Base-by-base conservation (phyloP, 2,113 vertebrate genomes). In the Grus americana region DNA sequence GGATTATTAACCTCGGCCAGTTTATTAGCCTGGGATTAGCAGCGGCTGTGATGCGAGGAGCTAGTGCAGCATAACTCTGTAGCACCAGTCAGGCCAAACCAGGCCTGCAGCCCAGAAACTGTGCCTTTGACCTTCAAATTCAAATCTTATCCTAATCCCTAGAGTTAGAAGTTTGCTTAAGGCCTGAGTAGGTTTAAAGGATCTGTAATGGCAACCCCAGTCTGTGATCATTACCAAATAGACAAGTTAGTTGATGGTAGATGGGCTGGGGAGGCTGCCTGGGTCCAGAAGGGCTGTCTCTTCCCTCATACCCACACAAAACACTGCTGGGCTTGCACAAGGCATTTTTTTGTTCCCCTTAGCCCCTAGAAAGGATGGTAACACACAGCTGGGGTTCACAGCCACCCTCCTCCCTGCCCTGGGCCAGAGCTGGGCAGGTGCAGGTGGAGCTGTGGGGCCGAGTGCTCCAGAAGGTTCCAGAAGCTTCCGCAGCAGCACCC, bases 81-180 rank as follows among this genome's bases (percentile, higher is more conserved):
- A 40, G 18, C 4, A 19, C 6, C 38, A 3, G 0, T 40, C 6
- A 8, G n/a, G n/a, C 14, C 52, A 66, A 66, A 66, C 11, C 0
- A 3, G 24, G 24, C 36, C 32, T 62, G 36, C 15, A 46, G 47
- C 71, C 16, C 29, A 36, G n/a, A 57, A 55, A 8, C 26, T 32
- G 12, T 18, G 50, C 38, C 42, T 79, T 50, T 90, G 23, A 6
- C 27, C 16, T 52, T 52, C 40, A 23, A 38, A 55, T 15, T 57
- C 32, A 57, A 38, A 86, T 22, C 38, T 61, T 27, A 26, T 26
- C 24, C 47, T 82, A 36, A 58, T 67, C 29, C 34, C 24, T 19
- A 46, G 21, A 9, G 11, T 7, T 29, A 42, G 32, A 13, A 49
- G 40, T 32, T 22, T 30, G 11, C 26, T 59, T 63, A 68, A 75